Conservation (phyloP, 2,113 vertebrate genomes). For the Actinemys pallida region DNA sequence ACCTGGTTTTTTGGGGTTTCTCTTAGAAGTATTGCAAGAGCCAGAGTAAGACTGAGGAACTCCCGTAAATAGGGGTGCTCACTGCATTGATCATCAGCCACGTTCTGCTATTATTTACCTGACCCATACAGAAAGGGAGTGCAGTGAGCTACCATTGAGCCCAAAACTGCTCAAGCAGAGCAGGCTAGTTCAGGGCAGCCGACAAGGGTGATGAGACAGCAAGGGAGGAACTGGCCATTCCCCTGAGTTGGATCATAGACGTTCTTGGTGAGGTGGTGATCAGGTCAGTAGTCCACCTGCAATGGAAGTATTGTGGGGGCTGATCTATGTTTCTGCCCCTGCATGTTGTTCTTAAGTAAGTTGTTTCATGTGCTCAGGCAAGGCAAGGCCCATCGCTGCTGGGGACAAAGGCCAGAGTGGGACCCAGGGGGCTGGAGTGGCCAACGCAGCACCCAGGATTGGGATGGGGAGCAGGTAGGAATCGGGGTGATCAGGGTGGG, state of each 20-base stretch:
- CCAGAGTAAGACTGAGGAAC: background rate
- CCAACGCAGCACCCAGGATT: too few species aligned
- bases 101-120: background rate
- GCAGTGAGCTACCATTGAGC: background rate
- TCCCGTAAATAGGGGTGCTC: background rate
- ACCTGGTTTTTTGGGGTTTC: background rate
- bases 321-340: too few species aligned
- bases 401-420: too few species aligned
- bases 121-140: background rate
- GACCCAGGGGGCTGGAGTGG: too few species aligned
- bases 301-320: too few species aligned
- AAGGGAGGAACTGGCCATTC: background rate
- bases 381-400: too few species aligned
- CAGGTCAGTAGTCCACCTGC: background rate
- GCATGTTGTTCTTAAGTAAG: too few species aligned
- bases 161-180: background rate
- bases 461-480: too few species aligned
- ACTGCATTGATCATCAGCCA: background rate
- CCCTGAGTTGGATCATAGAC: background rate
- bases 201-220: background rate
- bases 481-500: too few species aligned
- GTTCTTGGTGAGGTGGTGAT: background rate
- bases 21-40: background rate
- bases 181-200: background rate
- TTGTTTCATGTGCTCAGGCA: too few species aligned